Percentiles rank a stretch among this genome's conserved stretches.
Evolutionary conservation across 2,797 vertebrate genomes (phyloP).

Genomic region (Aphelocoma californica): DNA sequence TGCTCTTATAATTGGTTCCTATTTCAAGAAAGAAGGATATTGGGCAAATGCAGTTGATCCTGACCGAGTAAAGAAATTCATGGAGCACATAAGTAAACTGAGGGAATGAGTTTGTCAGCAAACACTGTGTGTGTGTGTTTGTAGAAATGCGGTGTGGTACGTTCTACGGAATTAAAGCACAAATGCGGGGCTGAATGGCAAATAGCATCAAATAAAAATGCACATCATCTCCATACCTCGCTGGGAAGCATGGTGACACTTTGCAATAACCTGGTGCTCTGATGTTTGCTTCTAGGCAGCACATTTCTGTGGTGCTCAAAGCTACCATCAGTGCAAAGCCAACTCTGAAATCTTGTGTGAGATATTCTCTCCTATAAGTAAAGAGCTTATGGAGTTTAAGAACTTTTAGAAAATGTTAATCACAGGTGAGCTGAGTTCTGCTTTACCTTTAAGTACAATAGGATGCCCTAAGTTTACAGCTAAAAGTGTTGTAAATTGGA

Average conservation of each 20-base stretch:
- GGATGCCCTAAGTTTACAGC: constrained; percentile 27
- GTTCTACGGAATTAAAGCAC: background rate
- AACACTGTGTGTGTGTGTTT: background rate
- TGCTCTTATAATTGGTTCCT: constrained; percentile 84
- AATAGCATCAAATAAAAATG: background rate
- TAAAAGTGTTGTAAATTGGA: constrained; percentile 41
- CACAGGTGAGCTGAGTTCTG: constrained; percentile 14
- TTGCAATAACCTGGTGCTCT: background rate
- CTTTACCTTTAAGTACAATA: constrained; percentile 15
- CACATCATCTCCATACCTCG: background rate
- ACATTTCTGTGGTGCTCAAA: background rate
- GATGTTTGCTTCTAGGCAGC: background rate
- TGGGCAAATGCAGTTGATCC: constrained; percentile 82
- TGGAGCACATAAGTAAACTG: constrained; percentile 76
- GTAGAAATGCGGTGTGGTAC: background rate
- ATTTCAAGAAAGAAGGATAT: constrained; percentile 84
- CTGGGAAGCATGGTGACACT: background rate
- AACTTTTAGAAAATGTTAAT: background rate
- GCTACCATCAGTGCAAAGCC: background rate
- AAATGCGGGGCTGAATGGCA: background rate
- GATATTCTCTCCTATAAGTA: background rate
- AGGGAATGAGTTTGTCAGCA: constrained; percentile 53
- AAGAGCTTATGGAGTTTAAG: background rate
- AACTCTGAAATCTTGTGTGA: background rate
- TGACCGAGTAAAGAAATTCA: constrained; percentile 80